Conservation (phyloP, 2,797 vertebrate genomes). For the Scarus forsteni region DNA sequence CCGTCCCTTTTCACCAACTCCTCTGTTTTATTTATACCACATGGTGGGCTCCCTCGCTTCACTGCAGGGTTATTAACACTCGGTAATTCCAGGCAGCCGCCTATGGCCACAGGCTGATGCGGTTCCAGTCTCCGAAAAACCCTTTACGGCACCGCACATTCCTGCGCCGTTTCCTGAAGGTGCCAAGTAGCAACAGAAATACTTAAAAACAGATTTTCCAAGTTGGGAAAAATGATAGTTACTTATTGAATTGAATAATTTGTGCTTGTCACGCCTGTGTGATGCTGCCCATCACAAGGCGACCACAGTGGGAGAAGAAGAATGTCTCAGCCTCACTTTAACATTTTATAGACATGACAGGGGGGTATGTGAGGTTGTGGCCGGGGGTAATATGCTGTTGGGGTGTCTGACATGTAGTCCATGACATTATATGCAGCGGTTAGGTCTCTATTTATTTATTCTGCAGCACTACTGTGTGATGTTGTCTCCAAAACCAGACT, state of each 20-base stretch:
- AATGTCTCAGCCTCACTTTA: constrained; percentile 56
- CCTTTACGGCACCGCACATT: constrained; percentile 42
- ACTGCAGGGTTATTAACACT: constrained; percentile 75
- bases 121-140: constrained; percentile 46
- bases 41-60: constrained; percentile 64
- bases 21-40: constrained; percentile 79
- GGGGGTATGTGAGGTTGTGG: constrained; percentile 50
- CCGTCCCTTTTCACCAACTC: constrained; percentile 63
- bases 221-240: constrained; percentile 32
- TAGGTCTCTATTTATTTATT: constrained; percentile 72
- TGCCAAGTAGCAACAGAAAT: constrained; percentile 73
- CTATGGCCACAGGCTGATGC: constrained; percentile 45
- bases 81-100: constrained; percentile 72
- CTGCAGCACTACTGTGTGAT: constrained; percentile 59
- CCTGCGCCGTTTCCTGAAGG: constrained; percentile 63
- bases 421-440: constrained; percentile 60
- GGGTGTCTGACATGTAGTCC: constrained; percentile 65
- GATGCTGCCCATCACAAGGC: constrained; percentile 50
- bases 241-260: constrained; percentile 66
- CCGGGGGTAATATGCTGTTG: constrained; percentile 35
- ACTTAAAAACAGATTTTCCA: constrained; percentile 63
- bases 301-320: constrained; percentile 52
- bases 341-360: constrained; percentile 41
- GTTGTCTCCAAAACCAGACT: constrained; percentile 68
- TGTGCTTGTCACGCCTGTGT: constrained; percentile 58